Evolutionary conservation across 2,888 invertebrate genomes (phyloP).

Genomic region (Disparrhopalites patrizii): DNA sequence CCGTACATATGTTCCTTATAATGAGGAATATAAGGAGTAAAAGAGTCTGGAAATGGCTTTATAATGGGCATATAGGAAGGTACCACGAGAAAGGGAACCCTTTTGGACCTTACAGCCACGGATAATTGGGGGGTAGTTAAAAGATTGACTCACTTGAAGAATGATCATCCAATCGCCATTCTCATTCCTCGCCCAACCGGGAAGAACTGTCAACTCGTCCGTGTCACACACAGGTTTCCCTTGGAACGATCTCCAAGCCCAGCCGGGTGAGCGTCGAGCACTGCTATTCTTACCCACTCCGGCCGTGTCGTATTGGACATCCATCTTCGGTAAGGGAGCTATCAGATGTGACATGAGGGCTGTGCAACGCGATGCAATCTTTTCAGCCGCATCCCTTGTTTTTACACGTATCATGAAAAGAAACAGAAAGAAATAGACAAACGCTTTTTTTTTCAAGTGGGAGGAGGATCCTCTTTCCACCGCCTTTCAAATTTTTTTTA

Average conservation of each 20-base stretch:
- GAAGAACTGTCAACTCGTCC: conserved; percentile 45
- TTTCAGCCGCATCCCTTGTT: conserved; percentile 36
- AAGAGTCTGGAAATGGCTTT: no score
- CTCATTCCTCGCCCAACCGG: conserved; percentile 48
- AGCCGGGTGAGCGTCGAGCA: conserved; percentile 33
- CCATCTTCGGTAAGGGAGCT: conserved; percentile 46
- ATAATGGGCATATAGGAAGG: not conserved
- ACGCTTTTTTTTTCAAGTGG: no score
- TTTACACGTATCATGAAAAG: not conserved
- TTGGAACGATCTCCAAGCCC: conserved; percentile 45
- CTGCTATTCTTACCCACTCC: not conserved
- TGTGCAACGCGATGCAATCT: conserved; percentile 45
- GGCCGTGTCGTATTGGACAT: conserved; percentile 40
- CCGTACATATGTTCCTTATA: not conserved
- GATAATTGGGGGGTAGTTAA: not conserved
- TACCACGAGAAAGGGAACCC: not conserved
- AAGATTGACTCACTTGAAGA: conserved; percentile 40
- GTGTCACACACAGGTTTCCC: conserved; percentile 48
- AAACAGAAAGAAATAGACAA: not conserved
- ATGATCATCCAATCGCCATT: conserved; percentile 47
- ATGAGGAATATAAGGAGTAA: not conserved
- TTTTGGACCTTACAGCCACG: no score
- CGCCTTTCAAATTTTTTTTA: no score
- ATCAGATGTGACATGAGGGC: conserved; percentile 47
- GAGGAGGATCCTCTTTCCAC: no score